Evolutionary conservation across 2,888 invertebrate species (phyloP).

Genomic region (Lithosia quadra): DNA sequence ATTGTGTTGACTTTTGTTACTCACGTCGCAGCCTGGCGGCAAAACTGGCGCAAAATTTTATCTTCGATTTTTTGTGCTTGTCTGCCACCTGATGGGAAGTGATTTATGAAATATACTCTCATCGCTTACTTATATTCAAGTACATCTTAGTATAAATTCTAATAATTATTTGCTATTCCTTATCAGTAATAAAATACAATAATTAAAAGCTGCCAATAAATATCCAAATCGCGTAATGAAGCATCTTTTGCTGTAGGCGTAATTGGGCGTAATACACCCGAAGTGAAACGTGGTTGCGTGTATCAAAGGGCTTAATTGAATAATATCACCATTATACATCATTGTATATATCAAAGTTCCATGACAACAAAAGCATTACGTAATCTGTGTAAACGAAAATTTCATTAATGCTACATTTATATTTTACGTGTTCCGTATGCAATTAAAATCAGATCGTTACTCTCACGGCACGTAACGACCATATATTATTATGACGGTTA

Average conservation of each 20-base stretch:
- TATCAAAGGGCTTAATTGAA: background rate
- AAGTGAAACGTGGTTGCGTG: background rate
- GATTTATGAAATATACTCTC: too few relatives aligned
- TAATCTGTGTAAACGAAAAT: slow-evolving; percentile 35
- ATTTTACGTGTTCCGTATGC: slow-evolving; percentile 38
- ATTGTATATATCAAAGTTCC: slow-evolving; percentile 25
- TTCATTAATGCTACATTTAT: slow-evolving; percentile 41
- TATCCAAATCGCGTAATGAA: background rate
- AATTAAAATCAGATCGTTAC: slow-evolving; percentile 23
- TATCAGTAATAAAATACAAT: background rate
- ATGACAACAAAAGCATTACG: slow-evolving; percentile 45
- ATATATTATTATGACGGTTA: slow-evolving; percentile 23
- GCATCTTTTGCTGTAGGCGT: background rate
- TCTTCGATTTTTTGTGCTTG: too few relatives aligned
- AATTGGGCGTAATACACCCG: background rate
- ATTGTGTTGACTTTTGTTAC: too few relatives aligned
- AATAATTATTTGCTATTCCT: background rate
- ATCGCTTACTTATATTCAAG: background rate
- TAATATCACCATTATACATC: background rate
- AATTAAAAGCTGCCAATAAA: background rate
- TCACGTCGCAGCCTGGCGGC: too few relatives aligned
- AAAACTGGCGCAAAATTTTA: background rate
- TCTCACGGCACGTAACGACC: slow-evolving; percentile 20
- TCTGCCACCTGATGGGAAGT: too few relatives aligned
- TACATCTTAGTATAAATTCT: background rate